phyloP scores from a whole-genome alignment of 1,140 invertebrate genomes.

The Atopsyche davidsoni region DNA sequence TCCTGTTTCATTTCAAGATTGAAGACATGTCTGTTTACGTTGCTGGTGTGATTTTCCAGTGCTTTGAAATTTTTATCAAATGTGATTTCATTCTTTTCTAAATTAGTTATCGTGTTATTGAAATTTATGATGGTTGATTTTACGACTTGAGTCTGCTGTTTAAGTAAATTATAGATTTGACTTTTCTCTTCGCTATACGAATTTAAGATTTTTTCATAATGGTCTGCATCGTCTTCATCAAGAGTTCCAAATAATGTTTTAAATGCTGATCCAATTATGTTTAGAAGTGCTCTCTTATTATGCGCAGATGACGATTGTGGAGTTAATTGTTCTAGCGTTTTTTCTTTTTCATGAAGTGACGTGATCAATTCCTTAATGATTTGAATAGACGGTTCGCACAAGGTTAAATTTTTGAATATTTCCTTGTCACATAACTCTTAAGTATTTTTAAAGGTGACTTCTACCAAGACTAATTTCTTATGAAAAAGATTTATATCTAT shows the following conservation, averaged over 20 bases:
- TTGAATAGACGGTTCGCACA: not conserved
- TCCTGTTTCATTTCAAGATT: constrained; percentile 5
- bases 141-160: constrained; percentile 2
- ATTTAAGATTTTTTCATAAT: constrained; percentile 2
- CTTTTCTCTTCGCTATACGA: not conserved
- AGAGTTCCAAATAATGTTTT: constrained; percentile 5
- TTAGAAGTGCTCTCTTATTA: not conserved
- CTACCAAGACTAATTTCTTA: not conserved
- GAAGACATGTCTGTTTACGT: not conserved
- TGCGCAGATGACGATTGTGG: not conserved
- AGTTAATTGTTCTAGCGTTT: not conserved
- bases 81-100: constrained; percentile 6
- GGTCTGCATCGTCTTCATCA: not conserved
- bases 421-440: not conserved
- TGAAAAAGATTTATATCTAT: too few relatives aligned
- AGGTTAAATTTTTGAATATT: not conserved
- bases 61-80: constrained; percentile 5
- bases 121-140: constrained; percentile 3
- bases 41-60: too few relatives aligned
- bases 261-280: not conserved
- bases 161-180: not conserved
- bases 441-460: not conserved
- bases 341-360: not conserved
- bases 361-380: not conserved
- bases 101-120: constrained; percentile 5